Conservation (phyloP, 2,888 invertebrate genomes). For the Mimachlamys varia region DNA sequence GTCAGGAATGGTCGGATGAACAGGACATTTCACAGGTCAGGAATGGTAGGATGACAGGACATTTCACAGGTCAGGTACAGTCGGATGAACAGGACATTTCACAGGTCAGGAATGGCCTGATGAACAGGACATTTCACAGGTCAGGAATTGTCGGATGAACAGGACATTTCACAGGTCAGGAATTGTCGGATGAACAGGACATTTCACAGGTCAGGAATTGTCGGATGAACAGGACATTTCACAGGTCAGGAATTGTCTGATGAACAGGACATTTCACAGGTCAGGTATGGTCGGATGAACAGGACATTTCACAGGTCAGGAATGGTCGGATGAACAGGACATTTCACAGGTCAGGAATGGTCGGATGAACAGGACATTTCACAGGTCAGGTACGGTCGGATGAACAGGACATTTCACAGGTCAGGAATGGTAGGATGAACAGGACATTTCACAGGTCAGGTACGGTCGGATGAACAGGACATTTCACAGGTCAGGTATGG, state of each 20-base stretch:
- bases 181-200: constrained; percentile 91
- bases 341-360: constrained; percentile 87
- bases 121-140: constrained; percentile 82
- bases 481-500: constrained; percentile 87
- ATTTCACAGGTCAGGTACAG: no score
- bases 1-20: constrained; percentile 92
- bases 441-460: constrained; percentile 81
- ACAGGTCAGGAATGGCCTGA: constrained; percentile 90
- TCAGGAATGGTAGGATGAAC: constrained; percentile 92
- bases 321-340: constrained; percentile 91
- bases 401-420: background rate
- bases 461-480: constrained; percentile 91
- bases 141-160: constrained; percentile 92
- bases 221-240: constrained; percentile 90
- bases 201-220: constrained; percentile 87
- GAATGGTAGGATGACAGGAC: constrained; percentile 94
- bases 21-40: constrained; percentile 81
- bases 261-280: background rate
- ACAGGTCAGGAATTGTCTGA: no score
- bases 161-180: constrained; percentile 81
- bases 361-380: constrained; percentile 90
- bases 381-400: no score
- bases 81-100: background rate
- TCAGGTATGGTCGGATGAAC: constrained; percentile 92
- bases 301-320: constrained; percentile 81